Evolutionary conservation across 37 sponge, comb jelly and placozoan species (phyloP).

Genomic region (Diacarnus erythraeanus): DNA sequence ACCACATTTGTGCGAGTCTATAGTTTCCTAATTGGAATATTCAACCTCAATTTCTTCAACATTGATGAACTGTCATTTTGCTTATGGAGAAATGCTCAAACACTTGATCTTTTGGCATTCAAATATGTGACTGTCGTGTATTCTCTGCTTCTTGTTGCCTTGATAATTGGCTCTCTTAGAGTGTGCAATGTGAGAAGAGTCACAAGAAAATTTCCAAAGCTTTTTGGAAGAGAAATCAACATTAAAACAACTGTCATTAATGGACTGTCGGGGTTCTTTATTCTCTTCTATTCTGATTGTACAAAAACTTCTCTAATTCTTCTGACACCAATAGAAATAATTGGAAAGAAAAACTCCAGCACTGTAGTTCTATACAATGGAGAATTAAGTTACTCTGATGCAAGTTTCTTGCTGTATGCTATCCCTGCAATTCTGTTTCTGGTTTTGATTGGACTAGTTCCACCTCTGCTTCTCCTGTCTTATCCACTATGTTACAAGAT

Average conservation of each 20-base stretch:
- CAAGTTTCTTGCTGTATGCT: constrained; percentile 22
- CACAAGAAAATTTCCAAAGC: background rate
- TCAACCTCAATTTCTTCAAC: constrained; percentile 35
- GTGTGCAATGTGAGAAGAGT: constrained; percentile 4
- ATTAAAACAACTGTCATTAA: constrained; percentile 11
- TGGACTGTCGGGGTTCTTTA: constrained; percentile 45
- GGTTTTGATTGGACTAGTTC: background rate
- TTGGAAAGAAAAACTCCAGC: background rate
- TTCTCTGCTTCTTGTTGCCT: constrained; percentile 20
- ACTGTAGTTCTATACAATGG: background rate
- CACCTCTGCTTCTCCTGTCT: constrained; percentile 18
- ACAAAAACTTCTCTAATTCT: constrained; percentile 12
- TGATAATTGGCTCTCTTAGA: background rate
- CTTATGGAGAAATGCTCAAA: constrained; percentile 11
- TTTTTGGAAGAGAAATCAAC: background rate
- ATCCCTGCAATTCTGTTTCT: constrained; percentile 9
- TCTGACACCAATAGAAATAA: background rate
- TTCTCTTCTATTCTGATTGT: constrained; percentile 40
- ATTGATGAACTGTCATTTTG: constrained; percentile 34
- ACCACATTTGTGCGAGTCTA: background rate
- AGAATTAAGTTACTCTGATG: background rate
- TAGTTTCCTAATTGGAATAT: background rate
- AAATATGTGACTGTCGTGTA: constrained; percentile 37
- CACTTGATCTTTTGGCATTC: constrained; percentile 21
- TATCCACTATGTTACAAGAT: constrained; percentile 24